Conservation (phyloP, 2,797 vertebrate genomes). For the Sciaenops ocellatus region DNA sequence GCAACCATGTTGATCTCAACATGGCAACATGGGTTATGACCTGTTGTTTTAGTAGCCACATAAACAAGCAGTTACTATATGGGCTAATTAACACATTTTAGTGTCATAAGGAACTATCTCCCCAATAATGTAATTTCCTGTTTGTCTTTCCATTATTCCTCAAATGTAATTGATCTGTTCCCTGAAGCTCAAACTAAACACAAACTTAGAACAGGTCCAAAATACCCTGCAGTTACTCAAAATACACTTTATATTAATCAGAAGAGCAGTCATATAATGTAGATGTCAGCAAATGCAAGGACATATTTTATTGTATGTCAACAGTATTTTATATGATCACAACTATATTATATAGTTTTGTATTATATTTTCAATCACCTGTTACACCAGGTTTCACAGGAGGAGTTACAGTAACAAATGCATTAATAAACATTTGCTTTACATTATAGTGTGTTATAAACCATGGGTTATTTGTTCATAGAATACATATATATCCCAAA, state of each 20-base stretch:
- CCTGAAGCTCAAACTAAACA: background rate
- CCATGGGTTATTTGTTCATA: background rate
- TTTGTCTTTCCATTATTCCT: background rate
- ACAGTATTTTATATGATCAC: background rate
- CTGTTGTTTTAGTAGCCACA: background rate
- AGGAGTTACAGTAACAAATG: background rate
- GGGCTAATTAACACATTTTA: background rate
- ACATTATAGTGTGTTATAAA: background rate
- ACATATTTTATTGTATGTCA: background rate
- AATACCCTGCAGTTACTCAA: background rate
- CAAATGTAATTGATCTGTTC: background rate
- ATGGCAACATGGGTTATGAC: background rate
- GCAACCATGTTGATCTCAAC: background rate
- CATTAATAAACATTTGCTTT: background rate
- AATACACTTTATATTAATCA: no score
- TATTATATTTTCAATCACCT: background rate
- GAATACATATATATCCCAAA: no score
- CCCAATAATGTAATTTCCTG: background rate
- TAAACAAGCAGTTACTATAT: background rate
- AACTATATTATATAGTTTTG: background rate
- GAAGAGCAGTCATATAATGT: no score
- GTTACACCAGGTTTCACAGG: background rate
- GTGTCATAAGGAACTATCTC: background rate
- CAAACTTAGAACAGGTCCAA: background rate
- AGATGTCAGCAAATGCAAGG: no score